Evolutionary conservation across 1,140 invertebrate species (phyloP).

Genomic region (Anastatus disparis): DNA sequence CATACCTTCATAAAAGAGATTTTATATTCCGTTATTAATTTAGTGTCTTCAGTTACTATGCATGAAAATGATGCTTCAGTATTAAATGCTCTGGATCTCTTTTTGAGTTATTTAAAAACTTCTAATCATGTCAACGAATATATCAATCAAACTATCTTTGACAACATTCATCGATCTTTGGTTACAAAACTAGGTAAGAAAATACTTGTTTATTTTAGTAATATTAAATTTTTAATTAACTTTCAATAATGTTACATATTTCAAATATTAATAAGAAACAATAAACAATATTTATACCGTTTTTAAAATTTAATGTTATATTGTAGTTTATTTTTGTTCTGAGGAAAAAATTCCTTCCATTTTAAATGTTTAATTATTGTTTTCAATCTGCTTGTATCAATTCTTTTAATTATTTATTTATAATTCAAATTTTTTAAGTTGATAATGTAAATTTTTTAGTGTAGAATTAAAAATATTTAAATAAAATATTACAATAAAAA

Average conservation of each 20-base stretch:
- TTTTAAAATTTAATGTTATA: too few relatives aligned
- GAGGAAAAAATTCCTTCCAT: neutral
- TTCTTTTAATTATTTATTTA: neutral
- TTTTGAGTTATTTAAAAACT: constrained; percentile 46
- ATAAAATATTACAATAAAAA: neutral
- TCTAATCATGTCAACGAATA: constrained; percentile 41
- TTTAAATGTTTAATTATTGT: neutral
- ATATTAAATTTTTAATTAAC: too few relatives aligned
- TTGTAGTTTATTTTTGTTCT: too few relatives aligned
- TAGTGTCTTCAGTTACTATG: constrained; percentile 35
- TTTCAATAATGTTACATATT: too few relatives aligned
- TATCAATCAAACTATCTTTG: constrained; percentile 51
- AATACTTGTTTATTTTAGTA: too few relatives aligned
- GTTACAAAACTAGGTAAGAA: constrained; percentile 42
- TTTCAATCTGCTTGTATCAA: neutral
- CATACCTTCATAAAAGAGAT: constrained; percentile 54
- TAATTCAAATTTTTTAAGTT: too few relatives aligned
- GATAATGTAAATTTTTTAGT: too few relatives aligned
- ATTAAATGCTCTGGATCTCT: constrained; percentile 55
- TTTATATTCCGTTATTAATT: neutral
- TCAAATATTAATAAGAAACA: too few relatives aligned
- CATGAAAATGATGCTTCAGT: constrained; percentile 50
- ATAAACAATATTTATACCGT: too few relatives aligned
- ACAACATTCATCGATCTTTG: constrained; percentile 47
- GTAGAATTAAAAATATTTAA: too few relatives aligned